Conservation (phyloP, 37 sponge, comb jelly and placozoan species). For the Aplysina aerophoba region DNA sequence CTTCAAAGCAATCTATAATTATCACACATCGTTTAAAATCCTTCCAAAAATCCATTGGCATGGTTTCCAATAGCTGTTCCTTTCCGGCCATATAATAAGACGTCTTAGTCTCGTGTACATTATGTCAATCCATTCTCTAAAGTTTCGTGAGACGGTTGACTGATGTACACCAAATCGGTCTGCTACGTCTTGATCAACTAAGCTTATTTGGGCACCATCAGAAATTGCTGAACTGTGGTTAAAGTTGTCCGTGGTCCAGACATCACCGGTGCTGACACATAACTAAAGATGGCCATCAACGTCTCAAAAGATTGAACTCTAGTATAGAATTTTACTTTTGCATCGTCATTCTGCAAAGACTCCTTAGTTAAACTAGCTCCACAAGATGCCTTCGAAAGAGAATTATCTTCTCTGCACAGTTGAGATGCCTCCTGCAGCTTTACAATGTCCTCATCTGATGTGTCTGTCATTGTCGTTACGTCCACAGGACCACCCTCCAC, state of each 20-base stretch:
- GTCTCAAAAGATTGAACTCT: too few species aligned
- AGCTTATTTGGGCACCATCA: conserved; percentile 10
- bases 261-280: too few species aligned
- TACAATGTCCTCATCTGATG: too few species aligned
- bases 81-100: conserved; percentile 41
- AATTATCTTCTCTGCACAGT: too few species aligned
- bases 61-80: conserved; percentile 48
- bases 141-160: conserved; percentile 28
- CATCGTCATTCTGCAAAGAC: too few species aligned
- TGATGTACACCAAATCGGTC: conserved; percentile 39
- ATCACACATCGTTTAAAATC: conserved; percentile 41
- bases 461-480: too few species aligned
- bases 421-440: too few species aligned
- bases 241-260: background rate
- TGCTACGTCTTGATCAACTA: conserved; percentile 27
- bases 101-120: conserved; percentile 10
- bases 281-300: too few species aligned
- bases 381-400: too few species aligned
- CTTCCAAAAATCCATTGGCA: conserved; percentile 64
- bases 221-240: background rate
- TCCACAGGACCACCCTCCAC: too few species aligned
- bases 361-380: too few species aligned
- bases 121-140: conserved; percentile 47
- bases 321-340: too few species aligned
- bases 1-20: conserved; percentile 72